Evolutionary conservation across 2,113 vertebrate species (phyloP), one percentile per base, ranked within the genome.

Genomic region (Atractosteus spatula): DNA sequence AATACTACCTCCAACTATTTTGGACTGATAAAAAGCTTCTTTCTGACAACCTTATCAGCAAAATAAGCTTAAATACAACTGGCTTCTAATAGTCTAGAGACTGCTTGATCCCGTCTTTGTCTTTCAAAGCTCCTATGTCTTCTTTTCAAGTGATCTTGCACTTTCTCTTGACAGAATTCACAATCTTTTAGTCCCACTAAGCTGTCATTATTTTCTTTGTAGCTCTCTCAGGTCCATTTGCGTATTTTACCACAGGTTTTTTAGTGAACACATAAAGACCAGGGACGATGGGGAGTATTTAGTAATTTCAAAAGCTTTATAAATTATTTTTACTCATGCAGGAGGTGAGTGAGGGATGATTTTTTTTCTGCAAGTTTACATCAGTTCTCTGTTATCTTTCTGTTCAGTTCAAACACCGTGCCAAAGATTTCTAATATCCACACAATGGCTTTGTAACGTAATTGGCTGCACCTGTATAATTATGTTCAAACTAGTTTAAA

Each of bases 1-100:
- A 77, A 77, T 74, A 69, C 77, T 75, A 41, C 17, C 56, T 66
- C 77, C 73, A 70, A 75, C 81, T 78, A 75, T 77, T 74, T 69
- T 44, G 56, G 75, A 45, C 80, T 72, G 78, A 85, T 85, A 83
- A 83, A 83, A 83, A 83, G 81, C 78, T 74, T 68, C 68, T 79
- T 80, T 80, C 80, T 85, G 81, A 83, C 83, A 85, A 83, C 78
- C 81, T 85, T 83, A 85, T 83, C 79, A 83, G 81, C 81, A 74
- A 81, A 83, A 85, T 85, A 83, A 85, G 83, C 83, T 83, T 85
- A 80, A 77, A 80, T 77, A 85, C 81, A 85, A 85, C 80, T 83
- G 81, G 72, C 80, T 83, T 80, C 81, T 85, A 85, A 85, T 85
- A 85, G 83, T 74, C 83, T 78, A 67, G 81, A 85, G 83, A 83